These are phyloP conservation scores for Gallinago jamesoni DNA, from an alignment of 2,113 vertebrate genomes.

Conservation along the genomic window DNA sequence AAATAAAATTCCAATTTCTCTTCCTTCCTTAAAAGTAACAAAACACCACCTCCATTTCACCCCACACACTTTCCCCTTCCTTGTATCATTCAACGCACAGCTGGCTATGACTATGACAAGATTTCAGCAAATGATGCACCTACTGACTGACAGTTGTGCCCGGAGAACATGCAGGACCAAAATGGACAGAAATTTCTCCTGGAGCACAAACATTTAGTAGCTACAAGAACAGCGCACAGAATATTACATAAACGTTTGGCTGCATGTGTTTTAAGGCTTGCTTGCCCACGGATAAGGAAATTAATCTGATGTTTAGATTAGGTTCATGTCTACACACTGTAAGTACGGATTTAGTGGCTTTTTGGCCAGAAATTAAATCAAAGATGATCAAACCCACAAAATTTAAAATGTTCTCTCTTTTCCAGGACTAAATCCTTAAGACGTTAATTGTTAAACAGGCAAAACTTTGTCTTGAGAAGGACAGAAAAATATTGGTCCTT, in stretches of 20 bases:
- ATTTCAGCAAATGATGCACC: neutral
- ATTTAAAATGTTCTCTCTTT: neutral
- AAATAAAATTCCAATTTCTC: neutral
- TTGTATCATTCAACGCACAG: neutral
- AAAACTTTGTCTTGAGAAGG: neutral
- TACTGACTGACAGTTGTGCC: neutral
- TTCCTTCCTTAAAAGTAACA: neutral
- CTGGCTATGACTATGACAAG: neutral
- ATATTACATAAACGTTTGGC: neutral
- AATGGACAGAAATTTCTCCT: slow-evolving; percentile 25
- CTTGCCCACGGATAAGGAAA: slow-evolving; percentile 5
- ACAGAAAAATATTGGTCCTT: neutral
- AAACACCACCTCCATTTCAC: neutral
- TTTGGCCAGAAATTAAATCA: neutral
- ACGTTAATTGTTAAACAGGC: neutral
- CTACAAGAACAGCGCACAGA: neutral
- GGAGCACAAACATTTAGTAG: slow-evolving; percentile 1
- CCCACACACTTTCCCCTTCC: neutral
- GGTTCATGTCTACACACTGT: slow-evolving; percentile 19
- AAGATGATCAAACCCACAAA: neutral
- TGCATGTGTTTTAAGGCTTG: slow-evolving; percentile 12
- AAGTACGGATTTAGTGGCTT: neutral
- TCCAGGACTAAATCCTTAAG: neutral
- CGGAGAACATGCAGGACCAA: neutral
- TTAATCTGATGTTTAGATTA: slow-evolving; percentile 30